Evolutionary conservation across 1,140 invertebrate species (phyloP).

Genomic region (Coenobita brevimanus): DNA sequence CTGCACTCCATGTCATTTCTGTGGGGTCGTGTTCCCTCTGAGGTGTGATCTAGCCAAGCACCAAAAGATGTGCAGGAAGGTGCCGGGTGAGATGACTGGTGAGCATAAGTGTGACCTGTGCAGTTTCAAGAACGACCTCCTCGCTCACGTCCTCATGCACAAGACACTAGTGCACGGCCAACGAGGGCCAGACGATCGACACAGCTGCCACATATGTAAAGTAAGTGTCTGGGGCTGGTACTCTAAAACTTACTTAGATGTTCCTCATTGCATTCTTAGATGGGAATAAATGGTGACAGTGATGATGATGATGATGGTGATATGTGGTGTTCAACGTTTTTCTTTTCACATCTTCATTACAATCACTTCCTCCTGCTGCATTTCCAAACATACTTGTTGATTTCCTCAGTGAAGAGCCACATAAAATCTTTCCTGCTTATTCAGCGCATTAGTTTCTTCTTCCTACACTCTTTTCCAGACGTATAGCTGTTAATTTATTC

Average conservation of each 20-base stretch:
- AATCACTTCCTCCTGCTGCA: too few relatives aligned
- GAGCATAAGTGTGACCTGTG: conserved; percentile 53
- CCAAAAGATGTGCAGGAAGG: conserved; percentile 26
- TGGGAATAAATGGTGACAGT: background rate
- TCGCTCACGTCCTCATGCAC: conserved; percentile 50
- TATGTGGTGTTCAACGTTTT: too few relatives aligned
- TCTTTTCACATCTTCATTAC: too few relatives aligned
- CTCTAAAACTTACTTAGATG: too few relatives aligned
- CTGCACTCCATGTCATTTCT: conserved; percentile 55
- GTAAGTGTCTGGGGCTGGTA: too few relatives aligned
- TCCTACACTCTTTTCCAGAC: too few relatives aligned
- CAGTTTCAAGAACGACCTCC: conserved; percentile 47
- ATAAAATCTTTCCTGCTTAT: too few relatives aligned
- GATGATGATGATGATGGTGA: too few relatives aligned
- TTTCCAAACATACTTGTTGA: too few relatives aligned
- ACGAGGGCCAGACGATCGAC: conserved; percentile 17
- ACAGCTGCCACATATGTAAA: conserved; percentile 60
- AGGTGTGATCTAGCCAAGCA: conserved; percentile 55
- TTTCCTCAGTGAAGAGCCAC: too few relatives aligned
- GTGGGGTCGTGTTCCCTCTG: conserved; percentile 42
- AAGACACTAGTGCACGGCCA: conserved; percentile 45
- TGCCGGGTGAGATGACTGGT: conserved; percentile 17
- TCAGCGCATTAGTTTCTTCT: too few relatives aligned
- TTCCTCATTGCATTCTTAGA: background rate
- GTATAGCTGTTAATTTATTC: too few relatives aligned